Base-by-base conservation (phyloP, 2,113 vertebrate species). In the Vanacampus margaritifer region DNA sequence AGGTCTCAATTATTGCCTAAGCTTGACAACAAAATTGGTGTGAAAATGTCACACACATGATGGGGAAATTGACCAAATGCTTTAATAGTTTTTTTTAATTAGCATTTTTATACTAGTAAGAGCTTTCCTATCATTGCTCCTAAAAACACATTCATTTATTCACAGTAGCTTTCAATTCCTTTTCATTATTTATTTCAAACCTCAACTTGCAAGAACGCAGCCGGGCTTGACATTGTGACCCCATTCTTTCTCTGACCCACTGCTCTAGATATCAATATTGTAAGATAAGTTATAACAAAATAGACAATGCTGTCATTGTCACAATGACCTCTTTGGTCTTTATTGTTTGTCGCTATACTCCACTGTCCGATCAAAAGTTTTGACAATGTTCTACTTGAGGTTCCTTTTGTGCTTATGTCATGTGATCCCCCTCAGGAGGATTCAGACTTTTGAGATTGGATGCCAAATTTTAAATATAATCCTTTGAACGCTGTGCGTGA, bases 191-290 rank as follows among this genome's bases (percentile, higher is more conserved):
- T 26, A 26, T 54, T 24, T 54, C 23, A 54, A 5, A 23, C n/a
- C 53, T 26, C 53, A 24, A 13, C 53, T 24, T 0, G 53, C 26
- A 26, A 54, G 53, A 26, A 54, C 23, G 12, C 23, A 12, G 50
- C 3, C 53, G 14, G 53, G 24, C 53, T 24, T 19, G 24, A 12
- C 24, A 59, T 9, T 21, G 32, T 59, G 17, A 36, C 19, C 57
- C 17, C 39, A 35, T 76, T 73, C 43, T 59, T 63, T 4, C 12
- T 75, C 66, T 83, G 69, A 74, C 69, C 74, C 39, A 70, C 67
- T 81, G 23, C 8, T 39, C 68, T 35, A 45, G 9, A 78, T 78
- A 74, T 6, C 17, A 10, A 19, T 2, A 24, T 32, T 51, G n/a
- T 3, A 79, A n/a, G n/a, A n/a, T n/a, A 36, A 37, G 26, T 36